Percentiles rank a stretch among this genome's conserved stretches.
phyloP scores from a whole-genome alignment of 2,113 vertebrate species.

The Parotia lawesii region DNA sequence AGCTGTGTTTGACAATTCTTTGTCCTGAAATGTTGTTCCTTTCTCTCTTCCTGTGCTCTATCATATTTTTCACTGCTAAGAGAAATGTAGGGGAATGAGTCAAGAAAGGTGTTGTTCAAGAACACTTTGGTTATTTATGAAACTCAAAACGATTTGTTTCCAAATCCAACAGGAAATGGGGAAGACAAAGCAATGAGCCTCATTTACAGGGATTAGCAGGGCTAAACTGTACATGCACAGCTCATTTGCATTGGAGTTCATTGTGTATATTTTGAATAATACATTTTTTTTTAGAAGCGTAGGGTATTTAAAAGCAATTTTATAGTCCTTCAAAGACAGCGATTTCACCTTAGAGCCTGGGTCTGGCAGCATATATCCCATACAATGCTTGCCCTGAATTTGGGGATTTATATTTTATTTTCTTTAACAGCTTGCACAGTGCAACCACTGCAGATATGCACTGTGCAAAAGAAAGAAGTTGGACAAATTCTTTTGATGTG shows the following conservation, averaged over 20 bases:
- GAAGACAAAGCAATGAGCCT: background rate
- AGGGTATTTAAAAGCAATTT: background rate
- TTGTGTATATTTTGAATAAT: background rate
- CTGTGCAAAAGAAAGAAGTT: background rate
- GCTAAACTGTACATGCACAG: background rate
- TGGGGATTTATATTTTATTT: constrained; percentile 1
- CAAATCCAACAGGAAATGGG: background rate
- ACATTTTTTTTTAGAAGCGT: background rate
- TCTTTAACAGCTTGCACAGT: background rate
- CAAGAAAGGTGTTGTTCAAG: background rate
- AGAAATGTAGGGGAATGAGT: background rate
- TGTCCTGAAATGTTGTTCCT: background rate
- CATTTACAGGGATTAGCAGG: background rate
- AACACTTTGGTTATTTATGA: background rate
- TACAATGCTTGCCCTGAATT: background rate
- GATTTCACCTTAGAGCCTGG: background rate
- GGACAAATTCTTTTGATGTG: constrained; percentile 29
- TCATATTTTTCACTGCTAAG: background rate
- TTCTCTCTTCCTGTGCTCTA: background rate
- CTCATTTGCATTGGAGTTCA: background rate
- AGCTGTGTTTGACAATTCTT: background rate
- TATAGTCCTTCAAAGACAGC: background rate
- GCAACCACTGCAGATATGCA: background rate
- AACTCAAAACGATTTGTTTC: background rate
- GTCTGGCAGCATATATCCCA: background rate